These are phyloP conservation scores for Lordiphosa collinella DNA, from an alignment of 1,140 invertebrate species.

Conservation along the genomic window DNA sequence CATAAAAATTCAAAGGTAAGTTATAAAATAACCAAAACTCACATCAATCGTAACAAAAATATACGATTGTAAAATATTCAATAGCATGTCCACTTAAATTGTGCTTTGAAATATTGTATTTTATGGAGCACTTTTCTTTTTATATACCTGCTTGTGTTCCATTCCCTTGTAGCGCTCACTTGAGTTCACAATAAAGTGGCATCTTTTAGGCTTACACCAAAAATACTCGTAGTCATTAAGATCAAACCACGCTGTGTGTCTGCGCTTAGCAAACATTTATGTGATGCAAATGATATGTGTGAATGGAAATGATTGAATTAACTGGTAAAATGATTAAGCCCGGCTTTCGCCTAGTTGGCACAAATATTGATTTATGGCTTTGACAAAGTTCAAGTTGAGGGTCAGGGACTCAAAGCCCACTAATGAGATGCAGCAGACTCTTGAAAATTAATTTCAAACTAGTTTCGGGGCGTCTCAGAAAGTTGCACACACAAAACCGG, in stretches of 20 bases:
- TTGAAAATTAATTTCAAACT: constrained; percentile 53
- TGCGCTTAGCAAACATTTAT: too few relatives aligned
- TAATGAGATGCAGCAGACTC: constrained; percentile 56
- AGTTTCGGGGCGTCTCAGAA: constrained; percentile 37
- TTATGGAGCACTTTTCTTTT: too few relatives aligned
- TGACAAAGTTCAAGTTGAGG: constrained; percentile 66
- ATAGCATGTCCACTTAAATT: too few relatives aligned
- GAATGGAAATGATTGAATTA: constrained; percentile 13
- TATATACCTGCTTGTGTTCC: constrained; percentile 4
- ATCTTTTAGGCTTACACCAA: constrained; percentile 38
- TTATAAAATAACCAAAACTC: too few relatives aligned
- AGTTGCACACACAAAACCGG: constrained; percentile 33
- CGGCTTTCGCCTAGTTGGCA: constrained; percentile 25
- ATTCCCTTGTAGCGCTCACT: constrained; percentile 2
- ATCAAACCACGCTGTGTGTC: too few relatives aligned
- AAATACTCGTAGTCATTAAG: too few relatives aligned
- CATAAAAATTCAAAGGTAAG: too few relatives aligned
- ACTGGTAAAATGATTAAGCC: not conserved
- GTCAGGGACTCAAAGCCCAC: constrained; percentile 33
- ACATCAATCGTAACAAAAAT: too few relatives aligned
- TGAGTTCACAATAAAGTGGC: not conserved
- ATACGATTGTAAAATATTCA: too few relatives aligned
- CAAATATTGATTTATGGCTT: constrained; percentile 26
- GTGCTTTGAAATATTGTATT: too few relatives aligned
- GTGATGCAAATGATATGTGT: too few relatives aligned